Evolutionary conservation across 1,140 invertebrate species (phyloP).

Genomic region (Drosophila pandora): DNA sequence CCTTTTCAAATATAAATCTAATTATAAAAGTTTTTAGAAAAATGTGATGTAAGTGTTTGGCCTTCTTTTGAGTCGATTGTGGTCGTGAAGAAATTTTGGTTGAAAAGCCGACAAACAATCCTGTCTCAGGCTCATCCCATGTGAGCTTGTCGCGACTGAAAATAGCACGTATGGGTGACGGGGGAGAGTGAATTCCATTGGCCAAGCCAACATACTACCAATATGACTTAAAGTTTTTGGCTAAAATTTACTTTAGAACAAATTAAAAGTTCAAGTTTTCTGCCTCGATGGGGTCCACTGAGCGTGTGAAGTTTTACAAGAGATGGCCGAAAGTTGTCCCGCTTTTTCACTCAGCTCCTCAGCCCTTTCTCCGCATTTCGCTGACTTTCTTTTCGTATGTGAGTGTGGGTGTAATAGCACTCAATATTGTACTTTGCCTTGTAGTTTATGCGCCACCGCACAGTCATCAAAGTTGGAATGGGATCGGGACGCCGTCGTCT

Average conservation of each 20-base stretch:
- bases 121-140: slow-evolving; percentile 33
- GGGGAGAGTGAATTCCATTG: background rate
- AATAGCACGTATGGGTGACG: background rate
- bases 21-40: slow-evolving; percentile 60
- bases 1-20: slow-evolving; percentile 62
- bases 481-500: slow-evolving; percentile 37
- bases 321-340: slow-evolving; percentile 55
- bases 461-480: slow-evolving; percentile 74
- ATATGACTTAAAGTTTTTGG: slow-evolving; percentile 62
- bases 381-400: slow-evolving; percentile 7
- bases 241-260: slow-evolving; percentile 72
- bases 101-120: slow-evolving; percentile 22
- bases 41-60: slow-evolving; percentile 16
- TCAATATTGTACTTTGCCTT: slow-evolving; percentile 73
- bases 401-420: slow-evolving; percentile 28
- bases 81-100: slow-evolving; percentile 52
- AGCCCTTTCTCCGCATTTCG: background rate
- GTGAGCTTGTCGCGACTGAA: slow-evolving; percentile 23
- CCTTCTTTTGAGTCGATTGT: slow-evolving; percentile 47
- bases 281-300: slow-evolving; percentile 45
- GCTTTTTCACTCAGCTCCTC: slow-evolving; percentile 3
- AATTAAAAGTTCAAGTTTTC: slow-evolving; percentile 74
- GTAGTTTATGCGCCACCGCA: slow-evolving; percentile 72
- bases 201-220: slow-evolving; percentile 35
- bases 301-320: slow-evolving; percentile 73